Conservation (phyloP, 1,140 invertebrate genomes). For the Pachypeltis micranthus region DNA sequence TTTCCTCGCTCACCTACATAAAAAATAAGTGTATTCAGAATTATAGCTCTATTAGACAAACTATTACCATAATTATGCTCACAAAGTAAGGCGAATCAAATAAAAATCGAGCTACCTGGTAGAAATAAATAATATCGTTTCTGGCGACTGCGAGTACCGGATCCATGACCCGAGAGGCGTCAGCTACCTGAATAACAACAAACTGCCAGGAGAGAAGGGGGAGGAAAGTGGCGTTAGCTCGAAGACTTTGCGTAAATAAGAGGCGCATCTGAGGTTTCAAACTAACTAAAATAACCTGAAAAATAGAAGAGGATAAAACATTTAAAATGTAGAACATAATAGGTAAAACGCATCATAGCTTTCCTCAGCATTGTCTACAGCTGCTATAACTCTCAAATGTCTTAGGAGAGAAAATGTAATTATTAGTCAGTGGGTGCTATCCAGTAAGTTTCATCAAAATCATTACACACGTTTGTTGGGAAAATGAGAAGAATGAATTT, state of each 20-base stretch:
- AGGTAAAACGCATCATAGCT: too few relatives aligned
- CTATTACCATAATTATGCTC: not conserved
- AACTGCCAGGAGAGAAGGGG: slow-evolving; percentile 89
- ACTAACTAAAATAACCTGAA: slow-evolving; percentile 70
- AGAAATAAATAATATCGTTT: slow-evolving; percentile 68
- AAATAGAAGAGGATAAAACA: too few relatives aligned
- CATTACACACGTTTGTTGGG: too few relatives aligned
- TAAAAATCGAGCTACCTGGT: slow-evolving; percentile 52
- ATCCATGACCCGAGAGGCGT: slow-evolving; percentile 54
- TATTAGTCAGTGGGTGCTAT: too few relatives aligned
- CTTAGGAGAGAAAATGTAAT: too few relatives aligned
- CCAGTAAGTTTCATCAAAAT: too few relatives aligned
- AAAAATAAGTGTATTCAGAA: not conserved
- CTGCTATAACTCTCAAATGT: too few relatives aligned
- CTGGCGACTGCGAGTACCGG: slow-evolving; percentile 77
- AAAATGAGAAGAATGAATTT: too few relatives aligned
- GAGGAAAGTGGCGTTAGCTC: slow-evolving; percentile 47
- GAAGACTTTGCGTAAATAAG: slow-evolving; percentile 38
- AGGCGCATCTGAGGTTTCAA: slow-evolving; percentile 61
- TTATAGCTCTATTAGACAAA: not conserved
- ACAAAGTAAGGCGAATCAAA: too few relatives aligned
- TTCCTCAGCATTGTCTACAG: too few relatives aligned
- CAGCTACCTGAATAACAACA: slow-evolving; percentile 66
- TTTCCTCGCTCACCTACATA: slow-evolving; percentile 25
- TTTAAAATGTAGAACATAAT: too few relatives aligned